A percentile compares a stretch with the other conserved stretches of the same genome.
phyloP scores from a whole-genome alignment of 2,888 invertebrate genomes.

The Protophormia terraenovae region DNA sequence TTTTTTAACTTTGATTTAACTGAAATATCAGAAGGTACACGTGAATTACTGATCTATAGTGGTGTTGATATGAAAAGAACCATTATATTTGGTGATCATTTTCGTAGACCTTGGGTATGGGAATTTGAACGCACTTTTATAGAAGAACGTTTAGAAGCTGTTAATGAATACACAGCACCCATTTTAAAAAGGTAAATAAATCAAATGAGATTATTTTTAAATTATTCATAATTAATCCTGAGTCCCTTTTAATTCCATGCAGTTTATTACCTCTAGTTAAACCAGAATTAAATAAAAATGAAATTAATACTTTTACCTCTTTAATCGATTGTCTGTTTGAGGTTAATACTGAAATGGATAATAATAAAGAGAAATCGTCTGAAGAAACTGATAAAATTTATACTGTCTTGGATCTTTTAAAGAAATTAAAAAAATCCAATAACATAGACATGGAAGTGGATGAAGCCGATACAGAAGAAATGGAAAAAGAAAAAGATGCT shows the following conservation, averaged over 20 bases:
- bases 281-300: constrained; percentile 71
- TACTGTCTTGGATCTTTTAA: constrained; percentile 68
- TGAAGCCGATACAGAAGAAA: constrained; percentile 1
- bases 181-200: constrained; percentile 74
- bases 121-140: constrained; percentile 75
- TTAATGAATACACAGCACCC: constrained; percentile 74
- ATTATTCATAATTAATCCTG: background rate
- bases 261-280: constrained; percentile 76
- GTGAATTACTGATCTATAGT: constrained; percentile 72
- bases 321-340: constrained; percentile 71
- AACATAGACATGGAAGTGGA: constrained; percentile 43
- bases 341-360: constrained; percentile 7
- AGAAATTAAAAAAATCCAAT: constrained; percentile 46
- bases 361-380: constrained; percentile 25
- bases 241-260: background rate
- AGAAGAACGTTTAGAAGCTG: constrained; percentile 70
- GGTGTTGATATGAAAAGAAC: constrained; percentile 75
- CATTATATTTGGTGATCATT: constrained; percentile 77
- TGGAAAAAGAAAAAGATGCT: background rate
- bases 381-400: constrained; percentile 59
- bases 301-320: constrained; percentile 68
- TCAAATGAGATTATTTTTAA: background rate
- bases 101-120: constrained; percentile 76
- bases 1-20: constrained; percentile 73
- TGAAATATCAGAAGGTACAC: constrained; percentile 73